Base-by-base conservation (phyloP, 1,140 invertebrate species). In the Trichoplusia ni region DNA sequence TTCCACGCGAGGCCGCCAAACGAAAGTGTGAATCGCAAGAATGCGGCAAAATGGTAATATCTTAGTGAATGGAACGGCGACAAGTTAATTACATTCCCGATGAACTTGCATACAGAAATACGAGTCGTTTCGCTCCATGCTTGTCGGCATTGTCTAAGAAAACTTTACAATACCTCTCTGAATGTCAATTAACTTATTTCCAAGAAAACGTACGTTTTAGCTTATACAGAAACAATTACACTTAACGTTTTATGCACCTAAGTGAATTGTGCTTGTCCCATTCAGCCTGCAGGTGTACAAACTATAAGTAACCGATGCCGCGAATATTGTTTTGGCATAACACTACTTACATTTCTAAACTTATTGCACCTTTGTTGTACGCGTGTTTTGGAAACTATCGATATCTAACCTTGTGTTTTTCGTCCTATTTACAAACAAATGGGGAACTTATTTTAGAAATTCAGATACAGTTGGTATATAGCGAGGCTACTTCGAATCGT, bases 121-220 rank as follows among this genome's bases (percentile, higher is more conserved):
- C 33, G n/a, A 31, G 13, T 14, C 14, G 14, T 47, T 47, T 14
- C 4, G 23, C 13, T 31, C 46, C 13, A 19, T 16, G 14, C 19
- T 18, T 33, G 46, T 49, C 46, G 46, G 27, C 27, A 49, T 49
- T 49, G 9, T 49, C 38, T 40, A 19, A 9, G 8, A 40, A 19
- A 19, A 49, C 29, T 31, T n/a, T 49, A 46, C 42, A n/a, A 46
- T 27, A 23, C n/a, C 21, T 4, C 14, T 49, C 46, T 49, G 14
- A 49, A 33, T 49, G 27, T n/a, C 46, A 49, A 49, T 49, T 33
- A 33, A 31, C 1, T 29, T 13, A 3, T 14, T 46, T 21, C n/a
- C 11, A 13, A 35, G 2, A 13, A 46, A 25, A 4, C n/a, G n/a
- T 1, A 23, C 4, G n/a, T 5, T 46, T 23, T 13, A 13, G n/a